phyloP scores from a whole-genome alignment of 2,888 invertebrate genomes.

The Unio pictorum region DNA sequence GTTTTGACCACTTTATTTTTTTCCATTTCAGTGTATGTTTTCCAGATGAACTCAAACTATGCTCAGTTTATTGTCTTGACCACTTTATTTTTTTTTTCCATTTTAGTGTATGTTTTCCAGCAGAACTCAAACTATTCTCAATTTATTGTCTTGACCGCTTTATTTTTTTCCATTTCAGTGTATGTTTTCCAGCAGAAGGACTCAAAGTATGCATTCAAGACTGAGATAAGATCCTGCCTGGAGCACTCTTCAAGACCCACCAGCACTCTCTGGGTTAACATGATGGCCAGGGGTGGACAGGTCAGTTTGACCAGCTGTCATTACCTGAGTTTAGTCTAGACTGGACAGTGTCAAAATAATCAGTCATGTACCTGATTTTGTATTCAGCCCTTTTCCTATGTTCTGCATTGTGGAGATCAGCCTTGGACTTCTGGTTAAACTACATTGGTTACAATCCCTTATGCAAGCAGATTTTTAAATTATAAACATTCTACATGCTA shows the following conservation, averaged over 20 bases:
- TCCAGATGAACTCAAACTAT: constrained; percentile 99
- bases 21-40: constrained; percentile 87
- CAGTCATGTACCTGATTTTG: not conserved
- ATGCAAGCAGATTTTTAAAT: no score
- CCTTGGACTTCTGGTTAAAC: not conserved
- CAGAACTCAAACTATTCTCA: no score
- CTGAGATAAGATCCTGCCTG: constrained; percentile 95
- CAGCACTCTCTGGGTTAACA: constrained; percentile 98
- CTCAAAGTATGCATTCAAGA: constrained; percentile 98
- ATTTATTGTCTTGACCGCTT: no score
- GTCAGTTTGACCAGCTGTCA: constrained; percentile 62
- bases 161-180: constrained; percentile 74
- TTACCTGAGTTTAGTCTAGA: not conserved
- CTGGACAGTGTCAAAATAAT: not conserved
- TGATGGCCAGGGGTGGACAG: constrained; percentile 98
- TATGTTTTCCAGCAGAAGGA: constrained; percentile 99
- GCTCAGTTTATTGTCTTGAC: constrained; percentile 73
- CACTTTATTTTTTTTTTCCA: no score
- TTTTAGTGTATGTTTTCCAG: no score
- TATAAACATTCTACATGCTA: no score
- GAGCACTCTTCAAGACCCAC: constrained; percentile 94
- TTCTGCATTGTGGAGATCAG: not conserved
- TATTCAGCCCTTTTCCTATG: not conserved
- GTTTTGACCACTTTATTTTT: not conserved
- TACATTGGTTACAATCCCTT: not conserved